Base-by-base conservation (phyloP, 1,140 invertebrate genomes). In the Cyclargus thomasi region DNA sequence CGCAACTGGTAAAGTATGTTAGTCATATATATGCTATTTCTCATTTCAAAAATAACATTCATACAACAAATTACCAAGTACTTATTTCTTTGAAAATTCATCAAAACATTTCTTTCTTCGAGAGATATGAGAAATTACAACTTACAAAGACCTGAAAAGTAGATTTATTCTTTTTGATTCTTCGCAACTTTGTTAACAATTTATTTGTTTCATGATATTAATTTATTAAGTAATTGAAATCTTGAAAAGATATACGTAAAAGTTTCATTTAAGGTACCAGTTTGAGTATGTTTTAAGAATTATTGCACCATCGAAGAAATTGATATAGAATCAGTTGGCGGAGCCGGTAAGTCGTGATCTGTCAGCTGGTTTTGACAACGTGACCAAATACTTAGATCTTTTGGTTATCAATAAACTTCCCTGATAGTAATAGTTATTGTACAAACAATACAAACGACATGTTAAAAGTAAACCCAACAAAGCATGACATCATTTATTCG, bases 131-230 rank as follows among this genome's bases (percentile, higher is more conserved):
- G 29, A 47, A 47, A 47, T 47, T 47, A 47, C 39, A 47, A 47
- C 39, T 16, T 11, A 47, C 39, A 47, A 47, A 47, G 39, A 47
- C 39, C 39, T 47, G 53, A 55, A 20, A 55, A 55, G 53, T 55
- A 18, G 53, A 18, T 55, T 55, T 55, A 55, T 55, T 55, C n/a
- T 55, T 55, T 55, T 20, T 55, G 53, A 20, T 55, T 55, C 53
- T 55, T 55, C 53, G 18, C 16, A 55, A 55, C 53, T 55, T 55
- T 4, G 18, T 55, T 55, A 55, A 55, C 1, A 17, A 5, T 8
- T 17, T 55, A 55, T 18, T 55, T 18, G n/a, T 55, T 17, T 17
- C 18, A n/a, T 20, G n/a, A 18, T 55, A 55, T 55, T 55, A n/a
- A 17, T 6, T 55, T 55, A 55, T 55, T 55, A n/a, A 17, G 18